Evolutionary conservation across 2,797 vertebrate species (phyloP), one percentile per base, ranked within the genome.

Genomic region (Botia almorhae): DNA sequence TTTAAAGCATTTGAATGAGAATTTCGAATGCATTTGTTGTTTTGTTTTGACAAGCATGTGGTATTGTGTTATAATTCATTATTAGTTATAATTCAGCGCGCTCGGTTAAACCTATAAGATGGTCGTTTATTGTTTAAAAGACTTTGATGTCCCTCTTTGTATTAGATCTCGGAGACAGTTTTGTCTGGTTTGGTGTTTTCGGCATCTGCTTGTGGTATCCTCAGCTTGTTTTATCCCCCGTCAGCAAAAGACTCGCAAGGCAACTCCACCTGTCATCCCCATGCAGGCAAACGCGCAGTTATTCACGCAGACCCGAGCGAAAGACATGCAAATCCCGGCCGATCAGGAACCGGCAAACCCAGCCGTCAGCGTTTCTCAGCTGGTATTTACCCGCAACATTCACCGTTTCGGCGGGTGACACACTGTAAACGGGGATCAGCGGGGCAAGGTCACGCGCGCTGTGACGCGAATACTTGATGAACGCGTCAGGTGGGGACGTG

Each of bases 171-270:
- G 29, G 29, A 8, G 36, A 64, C 19, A 39, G 48, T 43, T 60
- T 68, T 69, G n/a, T 61, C 43, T 50, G 64, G 23, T 68, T 58
- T 75, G 82, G 79, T 83, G 83, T 88, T 88, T 84, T 68, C 87
- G 83, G 84, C 81, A 85, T 85, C 80, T 81, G 87, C n/a, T 87
- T 82, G 85, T 87, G 79, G 85, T 81, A 83, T 84, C 84, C 85
- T 88, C 81, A 85, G 78, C 82, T n/a, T n/a, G 67, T 83, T 74
- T 67, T 69, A 55, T 69, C 60, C 76, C 46, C 6, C 19, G 26
- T 48, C 19, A 43, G 36, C 43, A 69, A 46, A 69, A 63, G 56
- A 56, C 21, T 65, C 12, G 36, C 36, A 23, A 33, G 56, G 36
- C 60, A 39, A 19, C 12, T 67, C 33, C 64, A 82, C 76, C 69